A percentile compares a stretch with the other conserved stretches of the same genome.
Evolutionary conservation across 2,797 vertebrate species (phyloP).

Genomic region (Halcyon smyrnensis): DNA sequence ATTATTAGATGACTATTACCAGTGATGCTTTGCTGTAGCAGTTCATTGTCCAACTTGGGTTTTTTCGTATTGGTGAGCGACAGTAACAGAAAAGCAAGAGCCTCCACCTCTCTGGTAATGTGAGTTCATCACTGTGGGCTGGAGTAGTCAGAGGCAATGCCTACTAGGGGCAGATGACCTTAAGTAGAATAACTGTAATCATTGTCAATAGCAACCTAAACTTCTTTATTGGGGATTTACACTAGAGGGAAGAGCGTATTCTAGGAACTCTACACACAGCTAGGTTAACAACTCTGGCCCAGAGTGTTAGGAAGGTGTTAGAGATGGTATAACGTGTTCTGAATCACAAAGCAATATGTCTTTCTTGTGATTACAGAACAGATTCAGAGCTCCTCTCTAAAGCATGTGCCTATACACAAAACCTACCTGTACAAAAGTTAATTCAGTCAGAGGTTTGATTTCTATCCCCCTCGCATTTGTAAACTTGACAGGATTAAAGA

Average conservation of each 20-base stretch:
- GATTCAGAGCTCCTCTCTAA: conserved; percentile 55
- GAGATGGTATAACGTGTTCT: conserved; percentile 20
- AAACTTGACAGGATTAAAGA: conserved; percentile 49
- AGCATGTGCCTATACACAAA: conserved; percentile 63
- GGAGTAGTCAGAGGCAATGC: conserved; percentile 22
- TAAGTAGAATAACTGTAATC: not conserved
- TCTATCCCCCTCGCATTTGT: conserved; percentile 34
- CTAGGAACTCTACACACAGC: conserved; percentile 45
- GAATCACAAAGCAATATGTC: conserved; percentile 64
- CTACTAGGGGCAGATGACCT: not conserved
- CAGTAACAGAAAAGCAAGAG: conserved; percentile 38
- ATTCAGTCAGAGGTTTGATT: conserved; percentile 51
- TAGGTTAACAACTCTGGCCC: conserved; percentile 19
- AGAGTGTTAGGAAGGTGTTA: conserved; percentile 23
- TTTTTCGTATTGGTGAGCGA: conserved; percentile 20
- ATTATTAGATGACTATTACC: not conserved
- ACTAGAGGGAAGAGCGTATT: conserved; percentile 53
- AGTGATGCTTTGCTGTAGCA: conserved; percentile 42
- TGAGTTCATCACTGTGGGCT: conserved; percentile 34
- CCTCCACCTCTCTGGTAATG: conserved; percentile 1
- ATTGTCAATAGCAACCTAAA: conserved; percentile 41
- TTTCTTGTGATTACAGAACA: conserved; percentile 42
- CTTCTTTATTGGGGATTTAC: conserved; percentile 66
- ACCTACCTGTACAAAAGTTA: conserved; percentile 56
- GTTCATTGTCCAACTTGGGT: conserved; percentile 25